These are phyloP conservation scores for Hemicentrotus pulcherrimus DNA, from an alignment of 35 echinoderm and acorn worm genomes.

Conservation along the genomic window DNA sequence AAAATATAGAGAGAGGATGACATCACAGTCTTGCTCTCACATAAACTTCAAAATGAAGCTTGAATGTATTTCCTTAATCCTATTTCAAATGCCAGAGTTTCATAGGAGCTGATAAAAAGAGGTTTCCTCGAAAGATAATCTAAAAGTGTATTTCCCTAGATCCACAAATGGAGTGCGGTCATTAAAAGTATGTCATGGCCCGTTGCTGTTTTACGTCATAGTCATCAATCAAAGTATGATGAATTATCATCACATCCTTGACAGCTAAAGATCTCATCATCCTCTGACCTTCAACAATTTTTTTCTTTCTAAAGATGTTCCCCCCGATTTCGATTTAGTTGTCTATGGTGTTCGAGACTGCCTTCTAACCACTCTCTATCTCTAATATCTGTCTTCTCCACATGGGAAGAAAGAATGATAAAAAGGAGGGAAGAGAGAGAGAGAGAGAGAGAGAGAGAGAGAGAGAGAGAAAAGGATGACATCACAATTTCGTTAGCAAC, in stretches of 20 bases:
- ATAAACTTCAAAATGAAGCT: neutral
- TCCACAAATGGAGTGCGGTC: neutral
- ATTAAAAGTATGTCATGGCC: neutral
- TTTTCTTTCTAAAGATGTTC: neutral
- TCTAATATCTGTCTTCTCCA: neutral
- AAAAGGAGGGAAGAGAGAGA: neutral
- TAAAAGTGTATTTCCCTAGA: neutral
- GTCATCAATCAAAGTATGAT: constrained; percentile 27
- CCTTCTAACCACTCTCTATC: neutral
- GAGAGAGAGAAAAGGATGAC: neutral
- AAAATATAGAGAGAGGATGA: neutral
- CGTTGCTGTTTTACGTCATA: neutral
- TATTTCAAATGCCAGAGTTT: neutral
- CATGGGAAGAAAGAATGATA: neutral
- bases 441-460: neutral
- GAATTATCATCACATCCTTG: constrained; percentile 28
- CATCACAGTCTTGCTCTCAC: neutral
- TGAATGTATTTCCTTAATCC: neutral
- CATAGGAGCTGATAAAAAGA: neutral
- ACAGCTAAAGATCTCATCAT: neutral
- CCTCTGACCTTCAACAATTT: neutral
- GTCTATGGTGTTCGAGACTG: neutral
- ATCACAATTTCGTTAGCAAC: neutral
- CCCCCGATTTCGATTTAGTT: neutral
- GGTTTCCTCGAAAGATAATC: neutral